Evolutionary conservation across 2,797 vertebrate species (phyloP), one percentile per base, ranked within the genome.

Genomic region (Craterocephalus amniculus): DNA sequence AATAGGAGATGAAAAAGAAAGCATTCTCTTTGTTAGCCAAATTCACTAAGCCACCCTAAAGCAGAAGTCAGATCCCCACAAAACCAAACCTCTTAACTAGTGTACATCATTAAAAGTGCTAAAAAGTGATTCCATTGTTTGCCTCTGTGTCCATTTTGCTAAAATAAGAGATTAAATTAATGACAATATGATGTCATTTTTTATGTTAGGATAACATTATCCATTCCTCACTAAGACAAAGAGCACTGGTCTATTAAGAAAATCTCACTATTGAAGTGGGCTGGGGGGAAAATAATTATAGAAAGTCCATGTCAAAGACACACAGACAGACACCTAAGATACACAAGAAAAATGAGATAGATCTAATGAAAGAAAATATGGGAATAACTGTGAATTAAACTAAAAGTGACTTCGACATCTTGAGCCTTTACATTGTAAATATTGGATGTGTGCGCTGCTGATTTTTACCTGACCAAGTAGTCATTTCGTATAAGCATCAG

Each of bases 401-500:
- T 24, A 59, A 48, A 43, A 4, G 32, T 0, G 12, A 9, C 40
- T 58, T n/a, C n/a, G n/a, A 8, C 31, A 62, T 45, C n/a, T 45
- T 67, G 32, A 31, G 3, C 38, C 57, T 20, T 24, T 3, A 49
- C 14, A 58, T 26, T 58, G 48, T 18, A 24, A 12, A 12, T 36
- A 27, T 51, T 63, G 49, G 40, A 10, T 40, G 43, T 70, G 63
- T 11, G 68, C 20, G 26, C 8, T 52, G 77, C 8, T 2, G 38
- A 45, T n/a, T 70, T 93, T 94, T 95, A 98, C 98, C 97, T 95
- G 92, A 97, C 92, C 90, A 96, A 95, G 93, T 94, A 93, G 89
- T 99, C 97, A 74, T 97, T 98, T 82, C 97, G 93, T 92, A 99
- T 95, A 56, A 99, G 92, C 89, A 98, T 87, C 86, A 99, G 95